Conservation (phyloP, 1,140 invertebrate genomes). For the Tetraneura akinire region DNA sequence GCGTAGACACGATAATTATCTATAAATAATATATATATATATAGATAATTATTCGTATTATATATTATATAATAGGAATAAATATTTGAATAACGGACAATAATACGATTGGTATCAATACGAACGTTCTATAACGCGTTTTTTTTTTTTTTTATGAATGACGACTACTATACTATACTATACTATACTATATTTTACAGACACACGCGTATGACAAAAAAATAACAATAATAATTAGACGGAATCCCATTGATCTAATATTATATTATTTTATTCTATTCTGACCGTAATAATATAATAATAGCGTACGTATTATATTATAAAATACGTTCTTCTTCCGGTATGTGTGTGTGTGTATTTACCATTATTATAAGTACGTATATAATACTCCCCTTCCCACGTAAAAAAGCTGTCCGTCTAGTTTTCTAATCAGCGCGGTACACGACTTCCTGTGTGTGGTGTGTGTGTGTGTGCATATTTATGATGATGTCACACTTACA, state of each 20-base stretch:
- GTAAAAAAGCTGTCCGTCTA: constrained; percentile 44
- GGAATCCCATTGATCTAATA: constrained; percentile 21
- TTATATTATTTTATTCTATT: constrained; percentile 17
- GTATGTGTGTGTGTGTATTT: constrained; percentile 6
- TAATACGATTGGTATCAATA: too few relatives aligned
- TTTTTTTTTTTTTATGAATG: too few relatives aligned
- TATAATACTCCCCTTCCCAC: constrained; percentile 29
- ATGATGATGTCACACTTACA: constrained; percentile 20
- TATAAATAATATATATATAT: too few relatives aligned
- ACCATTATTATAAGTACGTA: too few relatives aligned
- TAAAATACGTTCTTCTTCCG: constrained; percentile 9
- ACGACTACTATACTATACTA: too few relatives aligned
- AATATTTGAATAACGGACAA: too few relatives aligned
- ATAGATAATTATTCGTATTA: too few relatives aligned
- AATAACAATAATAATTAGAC: neutral
- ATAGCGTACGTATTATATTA: too few relatives aligned
- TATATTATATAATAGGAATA: too few relatives aligned
- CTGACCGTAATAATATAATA: neutral
- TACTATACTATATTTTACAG: too few relatives aligned
- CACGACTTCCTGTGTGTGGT: constrained; percentile 36
- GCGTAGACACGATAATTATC: too few relatives aligned
- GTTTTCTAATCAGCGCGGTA: constrained; percentile 35
- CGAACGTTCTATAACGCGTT: too few relatives aligned
- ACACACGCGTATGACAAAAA: neutral
- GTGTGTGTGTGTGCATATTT: neutral